phyloP scores from a whole-genome alignment of 1,140 invertebrate genomes.

The Zaprionus capensis region DNA sequence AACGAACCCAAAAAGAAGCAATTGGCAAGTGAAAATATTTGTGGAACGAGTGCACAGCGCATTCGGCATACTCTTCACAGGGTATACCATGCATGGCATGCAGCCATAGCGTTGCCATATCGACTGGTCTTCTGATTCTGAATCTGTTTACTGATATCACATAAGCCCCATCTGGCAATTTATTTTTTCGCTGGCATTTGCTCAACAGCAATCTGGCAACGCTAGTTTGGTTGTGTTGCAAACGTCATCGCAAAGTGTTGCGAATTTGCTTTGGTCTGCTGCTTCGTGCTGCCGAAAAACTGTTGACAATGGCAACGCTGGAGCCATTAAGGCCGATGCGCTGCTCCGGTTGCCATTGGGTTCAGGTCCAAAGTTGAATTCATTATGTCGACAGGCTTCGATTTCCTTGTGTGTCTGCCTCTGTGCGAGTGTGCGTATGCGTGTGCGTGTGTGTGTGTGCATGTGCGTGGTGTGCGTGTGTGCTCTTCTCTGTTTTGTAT shows the following conservation, averaged over 20 bases:
- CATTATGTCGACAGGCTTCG: constrained; percentile 50
- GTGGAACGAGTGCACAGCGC: neutral
- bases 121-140: neutral
- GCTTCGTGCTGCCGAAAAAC: constrained; percentile 24
- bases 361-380: constrained; percentile 44
- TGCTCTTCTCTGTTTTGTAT: constrained; percentile 45
- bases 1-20: constrained; percentile 52
- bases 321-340: constrained; percentile 51
- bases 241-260: neutral
- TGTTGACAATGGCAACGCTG: constrained; percentile 50
- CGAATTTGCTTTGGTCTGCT: neutral
- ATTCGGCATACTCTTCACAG: neutral
- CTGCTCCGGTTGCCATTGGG: constrained; percentile 23
- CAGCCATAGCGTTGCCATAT: too few species aligned
- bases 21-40: constrained; percentile 28
- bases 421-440: neutral
- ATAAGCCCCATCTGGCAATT: neutral
- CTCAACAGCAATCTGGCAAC: neutral
- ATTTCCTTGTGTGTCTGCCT: constrained; percentile 25
- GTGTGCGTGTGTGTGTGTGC: neutral
- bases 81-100: neutral
- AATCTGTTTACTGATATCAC: too few species aligned
- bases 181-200: too few species aligned
- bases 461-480: constrained; percentile 3
- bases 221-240: neutral